phyloP scores from a whole-genome alignment of 2,113 vertebrate genomes.

The Gasterosteus nipponicus region DNA sequence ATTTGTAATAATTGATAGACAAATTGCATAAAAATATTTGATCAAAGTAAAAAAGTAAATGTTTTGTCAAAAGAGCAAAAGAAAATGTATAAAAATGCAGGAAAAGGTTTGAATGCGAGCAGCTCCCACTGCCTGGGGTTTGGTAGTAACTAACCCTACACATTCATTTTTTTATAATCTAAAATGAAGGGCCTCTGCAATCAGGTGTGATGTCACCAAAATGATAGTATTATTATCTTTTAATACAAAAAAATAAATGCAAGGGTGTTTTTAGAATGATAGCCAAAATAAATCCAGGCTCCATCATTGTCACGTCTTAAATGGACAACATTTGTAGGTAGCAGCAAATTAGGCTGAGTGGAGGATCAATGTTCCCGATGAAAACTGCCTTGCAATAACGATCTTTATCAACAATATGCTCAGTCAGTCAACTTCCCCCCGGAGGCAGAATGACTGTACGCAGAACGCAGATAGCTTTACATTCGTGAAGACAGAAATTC shows the following conservation, averaged over 20 bases:
- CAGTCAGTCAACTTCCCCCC: neutral
- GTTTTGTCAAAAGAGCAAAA: neutral
- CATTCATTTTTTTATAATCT: neutral
- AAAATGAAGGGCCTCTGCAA: neutral
- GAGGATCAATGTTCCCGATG: neutral
- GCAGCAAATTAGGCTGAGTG: neutral
- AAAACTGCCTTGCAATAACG: neutral
- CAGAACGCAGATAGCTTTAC: neutral
- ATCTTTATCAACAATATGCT: slow-evolving; percentile 8
- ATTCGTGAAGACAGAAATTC: neutral
- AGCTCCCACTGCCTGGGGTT: neutral
- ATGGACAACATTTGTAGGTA: neutral
- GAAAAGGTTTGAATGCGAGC: neutral
- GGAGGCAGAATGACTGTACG: neutral
- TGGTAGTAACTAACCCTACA: neutral
- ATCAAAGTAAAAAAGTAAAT: neutral
- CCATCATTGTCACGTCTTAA: neutral
- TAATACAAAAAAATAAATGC: neutral
- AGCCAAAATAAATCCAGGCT: neutral
- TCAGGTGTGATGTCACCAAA: neutral
- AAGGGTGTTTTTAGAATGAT: neutral
- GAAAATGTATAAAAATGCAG: neutral
- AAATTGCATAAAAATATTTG: neutral
- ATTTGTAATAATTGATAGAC: neutral
- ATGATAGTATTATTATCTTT: neutral